These are phyloP conservation scores for Pissodes strobi DNA, from an alignment of 1,140 invertebrate genomes.

Conservation along the genomic window DNA sequence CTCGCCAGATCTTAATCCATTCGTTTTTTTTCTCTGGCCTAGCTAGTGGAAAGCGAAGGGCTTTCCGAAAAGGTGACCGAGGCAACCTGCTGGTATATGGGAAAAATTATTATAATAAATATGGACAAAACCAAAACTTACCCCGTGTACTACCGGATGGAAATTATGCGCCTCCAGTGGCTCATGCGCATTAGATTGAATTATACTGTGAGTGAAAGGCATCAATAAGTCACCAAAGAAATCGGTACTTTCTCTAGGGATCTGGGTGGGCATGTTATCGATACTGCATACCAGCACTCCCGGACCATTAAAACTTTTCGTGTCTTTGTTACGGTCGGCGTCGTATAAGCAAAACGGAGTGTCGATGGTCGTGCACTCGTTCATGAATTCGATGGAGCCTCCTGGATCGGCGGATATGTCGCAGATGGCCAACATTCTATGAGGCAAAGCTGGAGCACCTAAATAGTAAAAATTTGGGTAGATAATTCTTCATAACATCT, in stretches of 20 bases:
- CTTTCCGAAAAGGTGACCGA: no score
- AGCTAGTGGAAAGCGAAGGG: no score
- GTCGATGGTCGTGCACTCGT: constrained; percentile 99
- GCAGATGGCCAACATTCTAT: constrained; percentile 90
- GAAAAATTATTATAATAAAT: background rate
- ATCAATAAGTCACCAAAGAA: constrained; percentile 93
- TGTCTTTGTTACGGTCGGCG: constrained; percentile 96
- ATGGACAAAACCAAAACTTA: constrained; percentile 59
- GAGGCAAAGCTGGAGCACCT: constrained; percentile 87
- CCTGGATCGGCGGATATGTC: constrained; percentile 98
- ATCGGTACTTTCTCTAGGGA: constrained; percentile 95
- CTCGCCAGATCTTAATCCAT: no score
- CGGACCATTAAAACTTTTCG: constrained; percentile 93
- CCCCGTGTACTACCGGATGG: constrained; percentile 76
- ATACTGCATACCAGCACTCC: constrained; percentile 98
- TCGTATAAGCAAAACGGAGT: constrained; percentile 98
- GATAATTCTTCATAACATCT: no score
- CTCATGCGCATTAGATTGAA: constrained; percentile 86
- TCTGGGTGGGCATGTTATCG: constrained; percentile 99
- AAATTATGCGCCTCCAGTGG: constrained; percentile 82
- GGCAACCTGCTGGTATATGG: no score
- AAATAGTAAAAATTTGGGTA: no score
- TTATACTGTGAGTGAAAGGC: constrained; percentile 89
- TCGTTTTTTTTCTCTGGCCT: no score
- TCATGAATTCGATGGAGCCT: constrained; percentile 98